Base-by-base conservation (phyloP, 1,140 invertebrate species). In the Drosophila simulans region DNA sequence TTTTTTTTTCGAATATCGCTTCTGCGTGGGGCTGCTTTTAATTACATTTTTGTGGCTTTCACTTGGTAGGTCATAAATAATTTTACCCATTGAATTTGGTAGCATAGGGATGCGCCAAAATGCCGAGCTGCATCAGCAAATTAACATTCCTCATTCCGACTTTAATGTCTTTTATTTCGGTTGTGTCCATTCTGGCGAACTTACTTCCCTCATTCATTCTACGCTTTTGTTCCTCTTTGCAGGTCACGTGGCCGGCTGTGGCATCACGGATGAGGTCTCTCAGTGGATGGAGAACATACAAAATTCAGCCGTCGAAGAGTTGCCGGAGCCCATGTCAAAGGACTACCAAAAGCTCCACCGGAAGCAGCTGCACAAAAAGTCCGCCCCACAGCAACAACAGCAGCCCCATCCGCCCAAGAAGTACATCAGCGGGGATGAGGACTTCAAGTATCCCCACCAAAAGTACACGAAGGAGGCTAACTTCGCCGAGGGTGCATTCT, bases 281-380 rank as follows among this genome's bases (percentile, higher is more conserved):
- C 95, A 97, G 79, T 98, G 97, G 97, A 99, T 99, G 98, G 95
- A 98, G 70, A 94, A 94, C 68, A 95, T 99, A 75, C 97, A 98
- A 92, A 97, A 97, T 93, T 97, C 97, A 10, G 97, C 95, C 0
- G 94, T 95, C 37, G 91, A 92, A 69, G 91, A 92, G 74, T 70
- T 92, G 51, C 91, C 91, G 34, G 80, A 85, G 57, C 91, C 91
- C 37, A 92, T 92, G 91, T 92, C 91, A 72, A 92, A 91, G 79
- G 91, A 92, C 78, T 80, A 84, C 56, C 76, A 80, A 83, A 80
- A 78, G 69, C 56, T 85, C 54, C 86, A 90, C 71, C 84, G 88
- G 74, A 91, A 91, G 55, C 88, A 91, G 58, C 77, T 84, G 63
- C 84, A 88, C 69, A 90, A 86, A 86, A 79, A 79, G 55, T 73